phyloP scores from a whole-genome alignment of 2,113 vertebrate species.

The Phaethornis superciliosus region DNA sequence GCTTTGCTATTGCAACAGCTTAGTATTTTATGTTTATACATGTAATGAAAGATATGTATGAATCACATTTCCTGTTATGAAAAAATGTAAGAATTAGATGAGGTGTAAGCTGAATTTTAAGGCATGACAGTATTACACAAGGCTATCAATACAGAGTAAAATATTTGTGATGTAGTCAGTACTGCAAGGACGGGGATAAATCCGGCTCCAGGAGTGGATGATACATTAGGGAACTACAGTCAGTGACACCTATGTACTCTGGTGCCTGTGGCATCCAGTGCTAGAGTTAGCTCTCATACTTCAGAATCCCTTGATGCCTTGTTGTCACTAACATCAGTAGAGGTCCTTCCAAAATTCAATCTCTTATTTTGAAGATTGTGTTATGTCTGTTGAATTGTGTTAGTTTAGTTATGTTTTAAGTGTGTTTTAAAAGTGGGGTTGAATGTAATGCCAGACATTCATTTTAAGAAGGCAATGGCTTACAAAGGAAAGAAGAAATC shows the following conservation, averaged over 20 bases:
- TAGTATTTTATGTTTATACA: neutral
- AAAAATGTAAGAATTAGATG: constrained; percentile 40
- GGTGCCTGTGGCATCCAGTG: neutral
- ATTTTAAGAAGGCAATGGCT: neutral
- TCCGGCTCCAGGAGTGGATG: neutral
- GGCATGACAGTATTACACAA: constrained; percentile 23
- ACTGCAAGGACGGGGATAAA: neutral
- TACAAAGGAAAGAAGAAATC: neutral
- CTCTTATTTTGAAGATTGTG: neutral
- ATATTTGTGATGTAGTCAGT: neutral
- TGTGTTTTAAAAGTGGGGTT: neutral
- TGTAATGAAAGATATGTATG: neutral
- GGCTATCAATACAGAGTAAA: neutral
- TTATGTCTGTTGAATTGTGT: neutral
- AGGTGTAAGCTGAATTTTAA: constrained; percentile 24
- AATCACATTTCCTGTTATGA: constrained; percentile 50
- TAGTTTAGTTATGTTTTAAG: neutral
- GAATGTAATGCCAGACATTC: neutral
- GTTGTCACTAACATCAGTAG: neutral
- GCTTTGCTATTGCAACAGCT: constrained; percentile 23
- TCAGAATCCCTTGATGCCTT: neutral
- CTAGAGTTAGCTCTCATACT: neutral
- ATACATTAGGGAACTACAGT: neutral
- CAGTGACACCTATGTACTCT: neutral
- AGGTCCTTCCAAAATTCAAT: neutral